Conservation (phyloP, 2,113 vertebrate genomes). For the Scortum barcoo region DNA sequence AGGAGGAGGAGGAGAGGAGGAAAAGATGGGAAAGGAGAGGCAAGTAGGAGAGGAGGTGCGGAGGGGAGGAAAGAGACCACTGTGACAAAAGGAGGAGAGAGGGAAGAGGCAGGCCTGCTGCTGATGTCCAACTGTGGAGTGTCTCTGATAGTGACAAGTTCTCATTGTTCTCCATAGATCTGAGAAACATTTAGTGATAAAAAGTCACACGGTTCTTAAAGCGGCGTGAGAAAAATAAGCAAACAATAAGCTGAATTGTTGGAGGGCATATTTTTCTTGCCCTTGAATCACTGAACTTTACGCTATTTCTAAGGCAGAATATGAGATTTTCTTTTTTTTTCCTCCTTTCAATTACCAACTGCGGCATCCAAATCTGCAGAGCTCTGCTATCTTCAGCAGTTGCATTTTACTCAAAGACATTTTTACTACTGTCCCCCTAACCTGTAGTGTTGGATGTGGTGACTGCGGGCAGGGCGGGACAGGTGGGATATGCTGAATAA, state of each 20-base stretch:
- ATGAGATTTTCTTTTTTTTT: background rate
- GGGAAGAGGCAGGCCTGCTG: too few relatives aligned
- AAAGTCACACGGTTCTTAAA: background rate
- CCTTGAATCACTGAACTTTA: background rate
- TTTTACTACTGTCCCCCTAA: conserved; percentile 23
- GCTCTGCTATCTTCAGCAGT: conserved; percentile 1
- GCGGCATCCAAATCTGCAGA: conserved; percentile 6
- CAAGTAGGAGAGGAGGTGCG: background rate
- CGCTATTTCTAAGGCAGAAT: background rate
- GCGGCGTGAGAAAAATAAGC: background rate
- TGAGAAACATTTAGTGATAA: background rate
- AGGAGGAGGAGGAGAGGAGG: background rate
- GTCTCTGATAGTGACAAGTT: background rate
- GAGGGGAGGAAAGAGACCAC: background rate
- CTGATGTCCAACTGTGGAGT: background rate
- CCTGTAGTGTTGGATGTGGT: conserved; percentile 1
- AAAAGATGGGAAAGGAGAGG: background rate
- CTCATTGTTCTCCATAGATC: background rate
- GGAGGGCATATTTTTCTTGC: background rate
- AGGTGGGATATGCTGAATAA: conserved; percentile 34
- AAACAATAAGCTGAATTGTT: background rate
- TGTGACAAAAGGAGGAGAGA: background rate
- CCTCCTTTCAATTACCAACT: background rate
- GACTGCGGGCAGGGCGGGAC: conserved; percentile 20
- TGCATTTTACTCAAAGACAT: background rate